Evolutionary conservation across 92 coral and sea anemone genomes (phyloP), one percentile per base, ranked within the genome.

Genomic region (Parazoanthus atlanticus): DNA sequence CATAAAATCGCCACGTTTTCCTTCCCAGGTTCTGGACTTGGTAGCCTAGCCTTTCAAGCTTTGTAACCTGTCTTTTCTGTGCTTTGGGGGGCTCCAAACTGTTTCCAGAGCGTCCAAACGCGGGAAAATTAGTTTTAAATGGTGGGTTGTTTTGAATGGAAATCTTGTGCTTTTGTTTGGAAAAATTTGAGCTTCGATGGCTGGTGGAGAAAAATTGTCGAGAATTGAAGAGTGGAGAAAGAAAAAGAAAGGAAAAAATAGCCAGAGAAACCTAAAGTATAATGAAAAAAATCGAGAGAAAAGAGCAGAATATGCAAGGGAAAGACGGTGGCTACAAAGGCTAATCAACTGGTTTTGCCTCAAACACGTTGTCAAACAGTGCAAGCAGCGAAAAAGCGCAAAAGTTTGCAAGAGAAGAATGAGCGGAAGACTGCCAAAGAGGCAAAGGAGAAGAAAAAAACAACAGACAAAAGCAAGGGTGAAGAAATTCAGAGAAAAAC

Each of bases 11-110:
- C 86, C 86, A 82, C 56, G 86, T 49, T 67, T 83, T 83, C 36
- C 87, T 83, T 67, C 65, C 76, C 76, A 67, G 77, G 78, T 83
- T 83, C 76, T 46, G 29, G 77, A 82, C 86, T 70, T 82, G 46
- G 86, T 70, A 82, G 64, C 83, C 83, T 79, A 79, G 61, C 83
- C 61, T 79, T 72, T 72, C 61, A 41, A 83, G 87, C 87, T 83
- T 83, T 34, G 77, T 83, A 83, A 46, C 78, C 87, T 65, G 58
- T 83, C 87, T 83, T 83, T 83, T 66, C 64, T 65, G 74, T 40
- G 75, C 49, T 83, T 67, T 34, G 54, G 76, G 87, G 78, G 87
- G 88, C 77, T 83, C 87, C 76, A 82, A 34, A 82, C 72, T 64
- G 58, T 64, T 82, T 82, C 78, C 87, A 66, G 87, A 83, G 54